phyloP scores from a whole-genome alignment of 2,797 vertebrate species.

The Eulemur albifrons region DNA sequence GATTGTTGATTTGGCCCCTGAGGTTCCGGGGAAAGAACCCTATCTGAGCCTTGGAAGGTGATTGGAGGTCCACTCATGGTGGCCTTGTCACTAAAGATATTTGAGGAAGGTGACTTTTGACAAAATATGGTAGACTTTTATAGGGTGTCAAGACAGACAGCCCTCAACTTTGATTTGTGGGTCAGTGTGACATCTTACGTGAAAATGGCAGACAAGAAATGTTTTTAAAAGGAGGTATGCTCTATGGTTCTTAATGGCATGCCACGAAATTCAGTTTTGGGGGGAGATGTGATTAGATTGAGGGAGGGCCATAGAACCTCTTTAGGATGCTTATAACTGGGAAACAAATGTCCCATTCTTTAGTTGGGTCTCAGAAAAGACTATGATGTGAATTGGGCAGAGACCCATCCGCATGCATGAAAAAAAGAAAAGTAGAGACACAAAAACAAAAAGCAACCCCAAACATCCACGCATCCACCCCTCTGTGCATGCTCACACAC shows the following conservation, averaged over 20 bases:
- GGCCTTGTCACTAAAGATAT: neutral
- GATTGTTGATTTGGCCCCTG: neutral
- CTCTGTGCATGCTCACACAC: neutral
- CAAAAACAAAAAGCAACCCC: neutral
- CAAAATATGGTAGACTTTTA: neutral
- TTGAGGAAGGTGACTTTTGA: constrained; percentile 15
- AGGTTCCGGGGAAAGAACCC: neutral
- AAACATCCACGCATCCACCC: neutral
- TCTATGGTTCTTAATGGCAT: neutral
- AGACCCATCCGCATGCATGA: neutral
- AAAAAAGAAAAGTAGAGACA: neutral
- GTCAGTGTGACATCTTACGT: neutral
- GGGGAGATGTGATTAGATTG: neutral
- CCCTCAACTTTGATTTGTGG: neutral
- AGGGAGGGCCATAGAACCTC: neutral
- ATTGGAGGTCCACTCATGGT: neutral
- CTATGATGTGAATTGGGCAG: neutral
- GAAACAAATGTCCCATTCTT: neutral
- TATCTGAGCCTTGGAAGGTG: neutral
- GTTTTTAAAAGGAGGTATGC: neutral
- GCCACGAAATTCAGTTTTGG: neutral
- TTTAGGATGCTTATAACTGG: neutral
- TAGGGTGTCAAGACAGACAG: neutral
- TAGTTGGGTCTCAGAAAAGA: neutral
- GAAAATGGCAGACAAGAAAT: neutral